These are phyloP conservation scores for Tamandua tetradactyla DNA, from an alignment of 2,797 vertebrate genomes.

Conservation along the genomic window DNA sequence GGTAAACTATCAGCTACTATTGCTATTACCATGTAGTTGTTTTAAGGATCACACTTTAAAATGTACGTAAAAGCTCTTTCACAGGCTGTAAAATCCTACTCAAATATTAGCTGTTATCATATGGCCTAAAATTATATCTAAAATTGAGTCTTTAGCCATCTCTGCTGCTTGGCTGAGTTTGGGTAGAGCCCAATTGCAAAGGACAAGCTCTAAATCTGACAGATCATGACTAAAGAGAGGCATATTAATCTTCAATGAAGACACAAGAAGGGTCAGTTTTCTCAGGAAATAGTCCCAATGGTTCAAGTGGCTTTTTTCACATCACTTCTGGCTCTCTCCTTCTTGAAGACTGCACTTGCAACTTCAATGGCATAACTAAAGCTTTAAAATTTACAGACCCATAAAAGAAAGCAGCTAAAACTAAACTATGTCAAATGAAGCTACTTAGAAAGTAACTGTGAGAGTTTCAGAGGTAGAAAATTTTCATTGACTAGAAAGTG, in stretches of 20 bases:
- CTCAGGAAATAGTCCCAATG: neutral
- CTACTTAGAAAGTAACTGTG: neutral
- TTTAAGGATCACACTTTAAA: neutral
- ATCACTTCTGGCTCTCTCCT: conserved; percentile 1
- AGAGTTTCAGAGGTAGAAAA: neutral
- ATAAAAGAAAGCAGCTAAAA: neutral
- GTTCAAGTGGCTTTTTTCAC: neutral
- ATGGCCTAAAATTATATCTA: neutral
- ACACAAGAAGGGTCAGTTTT: neutral
- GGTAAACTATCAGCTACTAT: neutral
- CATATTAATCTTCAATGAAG: neutral
- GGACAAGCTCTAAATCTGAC: neutral
- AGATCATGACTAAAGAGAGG: neutral
- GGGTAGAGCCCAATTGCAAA: neutral
- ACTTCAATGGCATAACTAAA: conserved; percentile 57
- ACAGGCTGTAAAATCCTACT: neutral
- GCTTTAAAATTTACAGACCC: conserved; percentile 45
- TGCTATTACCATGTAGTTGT: neutral
- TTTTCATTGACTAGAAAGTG: neutral
- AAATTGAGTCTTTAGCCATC: neutral
- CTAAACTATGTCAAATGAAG: neutral
- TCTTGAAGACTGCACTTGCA: neutral
- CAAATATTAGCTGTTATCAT: neutral
- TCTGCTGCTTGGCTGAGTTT: neutral
- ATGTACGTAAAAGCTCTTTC: neutral